Percentiles rank a stretch among this genome's conserved stretches.
Conservation (phyloP, 2,797 vertebrate genomes). For the Ceyx erithaca region DNA sequence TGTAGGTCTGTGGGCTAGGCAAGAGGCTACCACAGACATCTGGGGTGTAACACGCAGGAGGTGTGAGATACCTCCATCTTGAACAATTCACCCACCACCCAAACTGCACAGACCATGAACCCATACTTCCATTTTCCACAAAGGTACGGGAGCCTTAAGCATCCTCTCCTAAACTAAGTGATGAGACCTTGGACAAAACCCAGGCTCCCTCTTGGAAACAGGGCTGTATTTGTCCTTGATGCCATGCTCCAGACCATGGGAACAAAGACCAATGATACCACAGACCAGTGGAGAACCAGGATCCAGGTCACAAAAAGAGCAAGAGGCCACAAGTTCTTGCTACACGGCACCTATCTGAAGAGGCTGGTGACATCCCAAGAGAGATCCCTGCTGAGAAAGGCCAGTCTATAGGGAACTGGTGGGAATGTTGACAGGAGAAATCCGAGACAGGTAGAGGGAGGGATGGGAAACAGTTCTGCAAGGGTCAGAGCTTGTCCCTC, state of each 20-base stretch:
- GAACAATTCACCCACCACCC: neutral
- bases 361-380: slow-evolving; percentile 34
- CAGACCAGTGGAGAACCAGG: neutral
- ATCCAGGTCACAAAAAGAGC: neutral
- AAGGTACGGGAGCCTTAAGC: neutral
- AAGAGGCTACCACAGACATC: neutral
- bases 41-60: neutral
- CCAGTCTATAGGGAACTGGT: neutral
- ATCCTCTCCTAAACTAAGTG: neutral
- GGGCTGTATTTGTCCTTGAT: neutral
- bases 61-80: neutral
- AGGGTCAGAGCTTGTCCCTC: neutral
- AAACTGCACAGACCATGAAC: accelerated
- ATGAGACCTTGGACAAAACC: neutral
- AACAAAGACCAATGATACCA: neutral
- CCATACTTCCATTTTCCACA: neutral
- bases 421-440: slow-evolving; percentile 37
- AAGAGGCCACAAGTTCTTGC: neutral
- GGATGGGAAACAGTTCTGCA: slow-evolving; percentile 13
- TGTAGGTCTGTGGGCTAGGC: neutral
- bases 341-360: neutral
- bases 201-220: neutral
- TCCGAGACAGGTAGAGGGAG: slow-evolving; percentile 18
- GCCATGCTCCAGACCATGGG: neutral
- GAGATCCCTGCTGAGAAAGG: slow-evolving; percentile 23